A percentile compares a stretch with the other conserved stretches of the same genome.
phyloP scores from a whole-genome alignment of 1,140 invertebrate genomes.

The Tetranychus cinnabarinus region DNA sequence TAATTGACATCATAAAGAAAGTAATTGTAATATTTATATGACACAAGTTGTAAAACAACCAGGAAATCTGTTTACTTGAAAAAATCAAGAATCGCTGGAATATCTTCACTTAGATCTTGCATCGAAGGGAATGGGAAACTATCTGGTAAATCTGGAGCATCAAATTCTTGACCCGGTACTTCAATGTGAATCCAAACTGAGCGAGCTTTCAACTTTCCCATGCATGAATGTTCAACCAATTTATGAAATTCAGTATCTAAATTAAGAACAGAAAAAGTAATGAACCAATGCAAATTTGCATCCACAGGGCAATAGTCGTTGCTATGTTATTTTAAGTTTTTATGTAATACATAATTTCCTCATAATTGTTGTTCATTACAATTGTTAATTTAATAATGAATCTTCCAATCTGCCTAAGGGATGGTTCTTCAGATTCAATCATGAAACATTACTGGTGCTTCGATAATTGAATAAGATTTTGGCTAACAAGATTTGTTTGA shows the following conservation, averaged over 20 bases:
- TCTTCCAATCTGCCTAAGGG: too few species aligned
- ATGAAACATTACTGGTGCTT: too few species aligned
- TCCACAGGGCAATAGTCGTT: background rate
- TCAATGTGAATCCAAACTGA: slow-evolving; percentile 71
- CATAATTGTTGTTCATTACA: too few species aligned
- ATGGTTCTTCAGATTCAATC: too few species aligned
- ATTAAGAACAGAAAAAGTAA: background rate
- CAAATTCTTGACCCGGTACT: slow-evolving; percentile 63
- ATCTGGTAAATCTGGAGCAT: slow-evolving; percentile 38
- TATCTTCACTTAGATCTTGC: slow-evolving; percentile 54
- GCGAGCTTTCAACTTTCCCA: slow-evolving; percentile 56
- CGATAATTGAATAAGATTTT: too few species aligned
- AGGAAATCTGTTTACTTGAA: slow-evolving; percentile 26
- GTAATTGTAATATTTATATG: background rate
- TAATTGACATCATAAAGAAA: background rate
- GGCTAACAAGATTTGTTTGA: too few species aligned
- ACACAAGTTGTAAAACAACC: too few species aligned
- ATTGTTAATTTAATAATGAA: too few species aligned
- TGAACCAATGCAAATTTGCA: background rate
- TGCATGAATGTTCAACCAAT: slow-evolving; percentile 49
- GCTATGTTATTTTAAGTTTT: too few species aligned
- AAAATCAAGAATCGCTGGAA: slow-evolving; percentile 54
- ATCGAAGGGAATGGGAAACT: slow-evolving; percentile 55
- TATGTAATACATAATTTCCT: too few species aligned
- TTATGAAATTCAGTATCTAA: slow-evolving; percentile 45